Evolutionary conservation across 2,888 invertebrate species (phyloP), one percentile per base, ranked within the genome.

Genomic region (Archips crataeganus): DNA sequence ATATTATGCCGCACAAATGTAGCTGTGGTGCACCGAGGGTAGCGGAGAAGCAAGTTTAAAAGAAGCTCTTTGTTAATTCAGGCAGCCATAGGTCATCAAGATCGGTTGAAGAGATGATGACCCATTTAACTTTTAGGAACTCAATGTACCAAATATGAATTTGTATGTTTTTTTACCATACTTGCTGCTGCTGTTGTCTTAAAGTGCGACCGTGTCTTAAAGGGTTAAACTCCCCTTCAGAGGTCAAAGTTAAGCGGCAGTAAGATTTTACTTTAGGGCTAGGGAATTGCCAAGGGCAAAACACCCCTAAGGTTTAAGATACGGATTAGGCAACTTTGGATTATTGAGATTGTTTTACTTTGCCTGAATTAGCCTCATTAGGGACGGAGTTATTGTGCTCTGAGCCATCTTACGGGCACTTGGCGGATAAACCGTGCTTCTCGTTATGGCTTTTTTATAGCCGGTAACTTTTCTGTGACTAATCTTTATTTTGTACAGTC

Each of bases 341-440:
- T 87, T 87, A 87, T 87, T 85, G 83, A 83, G 84, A 87, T 84
- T 84, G 86, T 86, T 85, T 81, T 81, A 86, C 83, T 86, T 84
- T 84, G 84, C 79, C 45, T 71, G 57, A 69, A 75, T 75, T 65
- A 64, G 62, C 62, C 72, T 72, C 62, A 67, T 72, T 67, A 72
- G 59, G 67, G n/a, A 62, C 9, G 23, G 61, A 72, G 67, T 67
- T 71, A 66, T 71, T 36, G 45, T 42, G 59, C 64, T n/a, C 57
- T 45, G 15, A 45, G 57, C n/a, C 11, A 51, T 34, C 10, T 59
- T 68, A 68, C 47, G 34, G 68, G n/a, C 34, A 68, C 69, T 51
- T 61, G n/a, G 57, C 57, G 57, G 54, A 67, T 51, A 47, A 51
- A 49, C 36, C 49, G 15, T 51, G 4, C 34, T 34, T 63, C 6